Evolutionary conservation across 2,888 invertebrate species (phyloP).

Genomic region (Acleris sparsana): DNA sequence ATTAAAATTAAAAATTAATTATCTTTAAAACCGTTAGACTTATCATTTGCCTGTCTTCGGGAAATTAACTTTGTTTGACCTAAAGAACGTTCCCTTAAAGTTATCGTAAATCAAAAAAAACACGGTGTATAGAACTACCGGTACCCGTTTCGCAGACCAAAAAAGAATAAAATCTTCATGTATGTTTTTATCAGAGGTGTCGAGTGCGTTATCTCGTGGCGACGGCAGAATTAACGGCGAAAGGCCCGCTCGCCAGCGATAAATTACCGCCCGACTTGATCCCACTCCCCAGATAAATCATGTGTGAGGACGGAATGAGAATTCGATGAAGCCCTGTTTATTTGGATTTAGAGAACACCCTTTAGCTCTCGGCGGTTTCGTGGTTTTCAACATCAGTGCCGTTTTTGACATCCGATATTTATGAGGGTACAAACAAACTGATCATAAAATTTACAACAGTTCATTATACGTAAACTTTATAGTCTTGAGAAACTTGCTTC

Average conservation of each 20-base stretch:
- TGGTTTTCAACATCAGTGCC: conserved; percentile 54
- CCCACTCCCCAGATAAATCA: conserved; percentile 74
- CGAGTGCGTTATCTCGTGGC: conserved; percentile 63
- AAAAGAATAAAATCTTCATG: conserved; percentile 16
- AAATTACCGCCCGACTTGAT: conserved; percentile 72
- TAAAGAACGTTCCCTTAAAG: too few relatives aligned
- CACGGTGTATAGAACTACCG: too few relatives aligned
- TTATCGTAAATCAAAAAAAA: too few relatives aligned
- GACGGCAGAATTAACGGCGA: conserved; percentile 66
- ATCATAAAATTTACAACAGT: conserved; percentile 17
- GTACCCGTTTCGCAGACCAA: neutral
- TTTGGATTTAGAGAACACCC: conserved; percentile 48
- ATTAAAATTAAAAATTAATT: too few relatives aligned
- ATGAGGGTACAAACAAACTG: conserved; percentile 40
- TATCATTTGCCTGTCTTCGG: too few relatives aligned
- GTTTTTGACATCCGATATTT: conserved; percentile 48
- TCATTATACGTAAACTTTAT: conserved; percentile 9
- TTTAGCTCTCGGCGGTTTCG: conserved; percentile 51
- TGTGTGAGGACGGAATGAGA: conserved; percentile 69
- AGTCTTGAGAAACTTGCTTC: conserved; percentile 12
- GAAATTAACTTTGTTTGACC: too few relatives aligned
- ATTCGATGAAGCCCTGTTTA: conserved; percentile 65
- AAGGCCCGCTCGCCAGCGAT: conserved; percentile 60
- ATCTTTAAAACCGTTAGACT: too few relatives aligned
- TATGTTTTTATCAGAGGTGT: conserved; percentile 56